Conservation (phyloP, 2,113 vertebrate genomes). For the Phalacrocorax pelagicus region DNA sequence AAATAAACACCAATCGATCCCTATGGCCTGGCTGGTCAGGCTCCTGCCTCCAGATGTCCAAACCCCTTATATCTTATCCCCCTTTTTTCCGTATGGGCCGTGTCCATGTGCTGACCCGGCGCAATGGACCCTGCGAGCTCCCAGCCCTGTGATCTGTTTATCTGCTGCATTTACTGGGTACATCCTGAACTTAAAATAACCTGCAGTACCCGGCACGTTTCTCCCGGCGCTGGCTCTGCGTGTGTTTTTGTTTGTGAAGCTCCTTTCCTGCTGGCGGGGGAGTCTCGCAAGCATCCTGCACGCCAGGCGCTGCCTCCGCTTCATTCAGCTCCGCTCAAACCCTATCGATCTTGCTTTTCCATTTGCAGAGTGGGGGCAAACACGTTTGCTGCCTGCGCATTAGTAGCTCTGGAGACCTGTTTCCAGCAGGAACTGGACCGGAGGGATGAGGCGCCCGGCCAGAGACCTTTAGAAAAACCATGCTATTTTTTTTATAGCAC, state of each 20-base stretch:
- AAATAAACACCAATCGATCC: background rate
- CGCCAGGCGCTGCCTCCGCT: background rate
- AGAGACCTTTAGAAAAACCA: background rate
- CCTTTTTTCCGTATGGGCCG: accelerated
- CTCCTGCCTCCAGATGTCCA: background rate
- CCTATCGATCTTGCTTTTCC: background rate
- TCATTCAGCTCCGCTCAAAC: background rate
- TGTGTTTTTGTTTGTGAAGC: background rate
- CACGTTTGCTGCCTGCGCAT: background rate
- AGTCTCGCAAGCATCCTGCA: constrained; percentile 4
- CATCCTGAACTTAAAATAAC: background rate
- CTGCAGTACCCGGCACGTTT: background rate
- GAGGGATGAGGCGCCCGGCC: background rate
- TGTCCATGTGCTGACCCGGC: accelerated
- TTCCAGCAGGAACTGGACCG: background rate
- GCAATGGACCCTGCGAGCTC: accelerated
- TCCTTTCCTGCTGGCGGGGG: background rate
- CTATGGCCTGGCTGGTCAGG: background rate
- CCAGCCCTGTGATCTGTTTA: background rate
- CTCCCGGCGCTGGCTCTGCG: background rate
- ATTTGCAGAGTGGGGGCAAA: background rate
- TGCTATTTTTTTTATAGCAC: background rate
- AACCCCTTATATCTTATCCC: accelerated
- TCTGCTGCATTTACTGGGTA: accelerated
- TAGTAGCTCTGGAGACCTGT: background rate